Evolutionary conservation across 2,888 invertebrate species (phyloP).

Genomic region (Hofmannophila pseudospretella): DNA sequence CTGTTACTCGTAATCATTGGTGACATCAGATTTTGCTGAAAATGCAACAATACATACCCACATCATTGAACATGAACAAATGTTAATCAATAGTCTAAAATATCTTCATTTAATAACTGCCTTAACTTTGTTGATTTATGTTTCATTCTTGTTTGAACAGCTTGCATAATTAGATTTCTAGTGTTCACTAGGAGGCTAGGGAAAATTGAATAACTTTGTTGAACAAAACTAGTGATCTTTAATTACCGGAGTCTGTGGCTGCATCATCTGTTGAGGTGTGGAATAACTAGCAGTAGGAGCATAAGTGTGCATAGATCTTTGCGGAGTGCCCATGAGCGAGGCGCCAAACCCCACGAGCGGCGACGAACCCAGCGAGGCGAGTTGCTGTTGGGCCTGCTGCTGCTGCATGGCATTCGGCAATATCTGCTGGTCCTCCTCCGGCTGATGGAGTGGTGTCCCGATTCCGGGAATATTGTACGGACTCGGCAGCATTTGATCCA

Average conservation of each 20-base stretch:
- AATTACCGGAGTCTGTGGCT: slow-evolving; percentile 91
- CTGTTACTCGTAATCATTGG: slow-evolving; percentile 83
- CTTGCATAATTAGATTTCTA: too few species aligned
- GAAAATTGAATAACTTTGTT: too few species aligned
- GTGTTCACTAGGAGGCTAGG: too few species aligned
- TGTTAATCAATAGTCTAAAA: too few species aligned
- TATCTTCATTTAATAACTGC: too few species aligned
- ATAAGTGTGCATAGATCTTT: slow-evolving; percentile 86
- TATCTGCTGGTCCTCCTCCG: slow-evolving; percentile 94
- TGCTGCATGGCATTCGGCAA: slow-evolving; percentile 90
- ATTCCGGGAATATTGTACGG: slow-evolving; percentile 94
- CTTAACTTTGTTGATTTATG: too few species aligned
- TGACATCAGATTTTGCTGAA: slow-evolving; percentile 90
- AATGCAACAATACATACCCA: too few species aligned
- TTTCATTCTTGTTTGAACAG: too few species aligned
- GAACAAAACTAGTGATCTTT: not conserved
- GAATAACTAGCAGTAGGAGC: slow-evolving; percentile 86
- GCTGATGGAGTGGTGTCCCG: slow-evolving; percentile 92
- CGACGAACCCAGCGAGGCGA: slow-evolving; percentile 76
- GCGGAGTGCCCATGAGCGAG: slow-evolving; percentile 81
- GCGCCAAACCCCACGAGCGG: slow-evolving; percentile 80
- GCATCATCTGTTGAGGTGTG: slow-evolving; percentile 91
- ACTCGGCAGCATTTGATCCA: slow-evolving; percentile 95
- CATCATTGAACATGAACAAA: too few species aligned
- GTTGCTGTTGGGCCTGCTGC: slow-evolving; percentile 84